Base-by-base conservation (phyloP, 2,888 invertebrate species). In the Myopa tessellatipennis region DNA sequence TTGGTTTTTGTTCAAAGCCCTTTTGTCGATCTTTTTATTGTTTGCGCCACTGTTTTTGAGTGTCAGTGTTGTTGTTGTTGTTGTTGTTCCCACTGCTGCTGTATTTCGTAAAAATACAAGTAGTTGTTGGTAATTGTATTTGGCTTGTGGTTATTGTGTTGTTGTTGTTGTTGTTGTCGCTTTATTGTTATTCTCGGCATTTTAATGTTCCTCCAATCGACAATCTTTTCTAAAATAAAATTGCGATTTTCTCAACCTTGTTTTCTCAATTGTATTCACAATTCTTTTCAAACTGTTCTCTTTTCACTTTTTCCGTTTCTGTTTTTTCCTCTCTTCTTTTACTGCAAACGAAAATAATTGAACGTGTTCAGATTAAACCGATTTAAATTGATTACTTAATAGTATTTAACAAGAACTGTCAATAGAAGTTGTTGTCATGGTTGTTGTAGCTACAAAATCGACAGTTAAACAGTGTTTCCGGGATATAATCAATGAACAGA, bases 311-410 rank as follows among this genome's bases (percentile, higher is more conserved):
- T 58, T 58, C 58, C 18, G 16, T 58, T 58, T 58, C 58, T 4
- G 16, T 58, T 18, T 58, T 58, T 58, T 58, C 6, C 18, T 55
- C 18, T 58, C 3, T n/a, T 3, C 4, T 26, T n/a, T 58, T 12
- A 58, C 18, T 18, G n/a, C 1, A 58, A 58, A 16, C 18, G 4
- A 1, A 1, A 26, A 26, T 58, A 58, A 58, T 58, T 58, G 58
- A 58, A n/a, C 16, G 26, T 26, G 18, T 58, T 58, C 2, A 58
- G 18, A 5, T 18, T 6, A 58, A 58, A 58, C 18, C 58, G n/a
- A 58, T 58, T 58, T 58, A 12, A 58, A 58, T n/a, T 58, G 58
- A 58, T 58, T 18, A 58, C 58, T 58, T 58, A 58, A 58, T 58
- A 58, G 58, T 18, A 58, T 58, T 58, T 12, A 58, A 12, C 58